Conservation (phyloP, 2,113 vertebrate species). For the Mus pahari region DNA sequence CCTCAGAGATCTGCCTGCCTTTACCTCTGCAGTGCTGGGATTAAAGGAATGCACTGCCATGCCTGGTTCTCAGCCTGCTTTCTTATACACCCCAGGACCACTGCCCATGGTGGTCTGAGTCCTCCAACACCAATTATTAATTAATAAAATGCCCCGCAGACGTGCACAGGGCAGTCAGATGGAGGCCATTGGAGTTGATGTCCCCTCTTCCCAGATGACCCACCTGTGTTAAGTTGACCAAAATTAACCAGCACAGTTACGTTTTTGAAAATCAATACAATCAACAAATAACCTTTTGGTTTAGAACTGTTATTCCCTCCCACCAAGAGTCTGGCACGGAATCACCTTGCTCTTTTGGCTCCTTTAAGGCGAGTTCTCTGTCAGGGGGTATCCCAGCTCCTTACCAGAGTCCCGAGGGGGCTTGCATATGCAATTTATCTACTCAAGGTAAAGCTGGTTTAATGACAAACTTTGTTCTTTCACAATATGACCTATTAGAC, state of each 20-base stretch:
- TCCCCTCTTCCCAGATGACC: not conserved
- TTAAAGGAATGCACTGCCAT: not conserved
- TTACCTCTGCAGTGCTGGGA: not conserved
- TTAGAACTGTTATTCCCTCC: not conserved
- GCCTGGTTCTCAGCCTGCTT: not conserved
- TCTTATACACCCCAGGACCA: not conserved
- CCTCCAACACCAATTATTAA: not conserved
- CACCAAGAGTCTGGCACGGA: not conserved
- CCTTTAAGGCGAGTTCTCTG: not conserved
- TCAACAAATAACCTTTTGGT: not conserved
- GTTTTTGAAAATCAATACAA: slow-evolving; percentile 18
- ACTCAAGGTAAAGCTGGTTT: not conserved
- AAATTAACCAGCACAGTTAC: not conserved
- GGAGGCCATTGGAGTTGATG: not conserved
- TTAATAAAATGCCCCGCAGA: not conserved
- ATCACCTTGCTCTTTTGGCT: not conserved
- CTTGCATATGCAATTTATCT: not conserved
- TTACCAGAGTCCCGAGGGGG: not conserved
- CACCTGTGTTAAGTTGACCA: not conserved
- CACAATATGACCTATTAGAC: not conserved
- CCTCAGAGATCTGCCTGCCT: not conserved
- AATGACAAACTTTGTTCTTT: not conserved
- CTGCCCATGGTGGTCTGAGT: not conserved
- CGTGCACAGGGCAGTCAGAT: not conserved
- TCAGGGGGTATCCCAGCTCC: too few species aligned